Conservation (phyloP, 2,888 invertebrate species). For the Megamerina dolium region DNA sequence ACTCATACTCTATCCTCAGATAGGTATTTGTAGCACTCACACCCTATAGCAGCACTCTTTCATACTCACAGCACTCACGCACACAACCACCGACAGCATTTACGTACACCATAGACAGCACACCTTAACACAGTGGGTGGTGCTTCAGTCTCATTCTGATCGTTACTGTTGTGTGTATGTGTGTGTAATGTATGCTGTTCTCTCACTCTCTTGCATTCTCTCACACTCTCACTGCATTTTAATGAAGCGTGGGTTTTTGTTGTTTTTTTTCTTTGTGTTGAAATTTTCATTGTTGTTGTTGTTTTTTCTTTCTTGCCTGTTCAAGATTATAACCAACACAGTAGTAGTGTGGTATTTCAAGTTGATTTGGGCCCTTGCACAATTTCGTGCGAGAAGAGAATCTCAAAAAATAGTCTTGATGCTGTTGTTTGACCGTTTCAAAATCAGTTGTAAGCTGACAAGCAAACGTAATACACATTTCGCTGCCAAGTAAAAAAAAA, state of each 20-base stretch:
- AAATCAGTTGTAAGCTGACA: slow-evolving; percentile 49
- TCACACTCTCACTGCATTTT: background rate
- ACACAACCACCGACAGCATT: background rate
- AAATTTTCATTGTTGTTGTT: background rate
- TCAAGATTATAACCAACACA: background rate
- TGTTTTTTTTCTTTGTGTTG: slow-evolving; percentile 4
- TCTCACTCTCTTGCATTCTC: slow-evolving; percentile 4
- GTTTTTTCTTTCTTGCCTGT: slow-evolving; percentile 3
- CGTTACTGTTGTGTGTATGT: background rate
- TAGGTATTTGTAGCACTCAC: background rate
- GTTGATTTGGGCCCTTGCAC: no score
- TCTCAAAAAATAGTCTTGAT: slow-evolving; percentile 43
- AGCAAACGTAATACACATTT: slow-evolving; percentile 32
- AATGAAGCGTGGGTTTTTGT: slow-evolving; percentile 13
- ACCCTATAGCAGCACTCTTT: background rate
- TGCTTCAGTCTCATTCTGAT: background rate
- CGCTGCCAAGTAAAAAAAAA: background rate
- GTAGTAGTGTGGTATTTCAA: background rate
- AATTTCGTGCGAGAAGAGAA: slow-evolving; percentile 31
- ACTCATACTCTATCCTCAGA: no score
- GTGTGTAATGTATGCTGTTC: background rate
- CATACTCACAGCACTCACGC: background rate
- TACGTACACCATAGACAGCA: background rate
- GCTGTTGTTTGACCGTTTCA: slow-evolving; percentile 40
- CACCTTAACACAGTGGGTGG: background rate